Evolutionary conservation across 2,797 vertebrate species (phyloP), one percentile per base, ranked within the genome.

Genomic region (Gymnodraco acuticeps): DNA sequence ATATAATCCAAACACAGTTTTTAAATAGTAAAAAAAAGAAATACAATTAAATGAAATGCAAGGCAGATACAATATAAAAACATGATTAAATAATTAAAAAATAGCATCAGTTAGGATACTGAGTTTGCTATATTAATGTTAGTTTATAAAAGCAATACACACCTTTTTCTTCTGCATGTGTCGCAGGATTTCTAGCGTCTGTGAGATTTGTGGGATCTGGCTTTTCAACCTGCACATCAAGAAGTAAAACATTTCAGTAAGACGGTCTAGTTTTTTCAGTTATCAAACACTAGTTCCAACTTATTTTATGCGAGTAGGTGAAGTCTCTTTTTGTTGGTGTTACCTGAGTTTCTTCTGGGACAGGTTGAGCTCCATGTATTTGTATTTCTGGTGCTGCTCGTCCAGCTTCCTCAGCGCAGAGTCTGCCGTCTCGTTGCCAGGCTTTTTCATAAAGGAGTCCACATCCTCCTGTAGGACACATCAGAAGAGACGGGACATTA

Each of bases 81-180:
- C 3, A 2, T 17, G 16, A 9, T 31, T 3, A 16, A 55, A 41
- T 15, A 5, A 12, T 38, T 38, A 1, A n/a, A 19, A 16, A 53
- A 41, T 16, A 10, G n/a, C n/a, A 23, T 5, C 41, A 16, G 13
- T 15, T 23, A 10, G 20, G 13, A 60, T 14, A n/a, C 8, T 9
- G 6, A 13, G 27, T 12, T 47, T 47, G 6, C 1, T 6, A 16
- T 33, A 27, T 52, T 11, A 0, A 16, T 5, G 27, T 27, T 5
- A 1, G 10, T 1, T 23, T 0, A 15, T 0, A 16, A 0, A 19
- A 14, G 33, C 3, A 0, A 14, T 5, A 61, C 83, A 0, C 16
- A 99, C 98, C 96, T 98, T 99, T 88, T 99, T 99, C 96, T 98
- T 99, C 94, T 99, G 98, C 98, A 99, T 99, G 94, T 99, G 97